Percentiles rank a stretch among this genome's conserved stretches.
These are phyloP conservation scores for Ceratina australensis DNA, from an alignment of 1,140 invertebrate genomes.

Conservation along the genomic window DNA sequence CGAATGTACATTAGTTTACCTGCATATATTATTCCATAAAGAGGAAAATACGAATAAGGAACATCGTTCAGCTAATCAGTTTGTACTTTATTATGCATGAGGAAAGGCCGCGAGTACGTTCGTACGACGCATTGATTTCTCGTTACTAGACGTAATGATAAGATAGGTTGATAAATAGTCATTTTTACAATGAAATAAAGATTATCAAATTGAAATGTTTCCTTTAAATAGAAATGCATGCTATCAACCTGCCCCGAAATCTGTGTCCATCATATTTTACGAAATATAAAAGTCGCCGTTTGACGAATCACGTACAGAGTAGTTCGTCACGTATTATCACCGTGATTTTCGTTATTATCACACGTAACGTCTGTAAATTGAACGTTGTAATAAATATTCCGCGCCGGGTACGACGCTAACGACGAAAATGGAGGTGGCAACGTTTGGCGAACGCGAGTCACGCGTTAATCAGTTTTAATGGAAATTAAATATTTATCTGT, in stretches of 20 bases:
- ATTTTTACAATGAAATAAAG: constrained; percentile 60
- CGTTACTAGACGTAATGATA: constrained; percentile 44
- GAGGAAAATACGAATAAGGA: neutral
- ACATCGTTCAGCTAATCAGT: constrained; percentile 47
- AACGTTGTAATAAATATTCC: too few species aligned
- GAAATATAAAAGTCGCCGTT: too few species aligned
- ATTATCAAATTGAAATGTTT: constrained; percentile 30
- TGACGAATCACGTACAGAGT: too few species aligned
- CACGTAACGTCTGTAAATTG: too few species aligned
- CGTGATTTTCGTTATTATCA: too few species aligned
- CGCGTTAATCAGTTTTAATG: neutral
- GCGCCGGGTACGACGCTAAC: too few species aligned
- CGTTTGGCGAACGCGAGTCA: too few species aligned
- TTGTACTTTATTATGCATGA: constrained; percentile 60
- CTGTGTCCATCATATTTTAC: too few species aligned
- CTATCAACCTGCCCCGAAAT: neutral
- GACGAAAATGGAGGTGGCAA: too few species aligned
- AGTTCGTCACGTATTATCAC: too few species aligned
- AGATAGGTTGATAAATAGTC: constrained; percentile 39
- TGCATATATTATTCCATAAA: constrained; percentile 6
- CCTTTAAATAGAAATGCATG: neutral
- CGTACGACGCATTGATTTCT: constrained; percentile 31
- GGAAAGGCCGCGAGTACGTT: constrained; percentile 27
- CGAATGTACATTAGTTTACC: constrained; percentile 33
- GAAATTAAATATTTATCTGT: too few species aligned